These are phyloP conservation scores for Dendroctonus ponderosae DNA, from an alignment of 1,140 invertebrate genomes.

Conservation along the genomic window DNA sequence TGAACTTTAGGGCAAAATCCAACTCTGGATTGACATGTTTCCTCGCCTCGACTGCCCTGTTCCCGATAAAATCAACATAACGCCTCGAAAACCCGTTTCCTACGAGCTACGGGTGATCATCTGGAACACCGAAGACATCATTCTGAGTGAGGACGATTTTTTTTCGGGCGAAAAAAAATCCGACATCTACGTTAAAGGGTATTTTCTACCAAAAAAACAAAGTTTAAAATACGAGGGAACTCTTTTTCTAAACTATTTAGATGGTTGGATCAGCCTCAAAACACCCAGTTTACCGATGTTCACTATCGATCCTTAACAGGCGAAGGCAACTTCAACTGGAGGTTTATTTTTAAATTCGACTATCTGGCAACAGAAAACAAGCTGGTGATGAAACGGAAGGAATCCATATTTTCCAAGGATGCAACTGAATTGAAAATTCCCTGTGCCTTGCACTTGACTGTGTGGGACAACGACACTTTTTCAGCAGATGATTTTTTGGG, in stretches of 20 bases:
- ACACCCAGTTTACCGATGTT: slow-evolving; percentile 77
- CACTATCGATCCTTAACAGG: slow-evolving; percentile 77
- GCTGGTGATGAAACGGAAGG: slow-evolving; percentile 60
- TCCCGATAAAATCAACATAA: slow-evolving; percentile 69
- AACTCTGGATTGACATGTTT: slow-evolving; percentile 91
- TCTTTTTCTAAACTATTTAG: slow-evolving; percentile 50
- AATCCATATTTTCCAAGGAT: slow-evolving; percentile 62
- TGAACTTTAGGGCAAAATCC: slow-evolving; percentile 72
- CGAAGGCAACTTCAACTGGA: slow-evolving; percentile 88
- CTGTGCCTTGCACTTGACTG: slow-evolving; percentile 64
- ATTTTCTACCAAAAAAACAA: slow-evolving; percentile 26
- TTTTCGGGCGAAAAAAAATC: slow-evolving; percentile 77
- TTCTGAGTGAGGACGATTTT: slow-evolving; percentile 72
- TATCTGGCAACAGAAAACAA: slow-evolving; percentile 77
- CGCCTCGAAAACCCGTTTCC: slow-evolving; percentile 67
- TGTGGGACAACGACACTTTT: slow-evolving; percentile 76
- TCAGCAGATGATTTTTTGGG: slow-evolving; percentile 79
- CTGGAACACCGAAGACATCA: slow-evolving; percentile 76
- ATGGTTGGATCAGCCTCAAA: slow-evolving; percentile 70
- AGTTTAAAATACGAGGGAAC: neutral
- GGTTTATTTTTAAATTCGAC: slow-evolving; percentile 80
- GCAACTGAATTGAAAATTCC: slow-evolving; percentile 68
- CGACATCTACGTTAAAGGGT: slow-evolving; percentile 87
- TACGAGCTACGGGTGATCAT: slow-evolving; percentile 84
- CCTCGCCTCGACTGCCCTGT: slow-evolving; percentile 61